Evolutionary conservation across 2,113 vertebrate genomes (phyloP).

Genomic region (Egretta garzetta): DNA sequence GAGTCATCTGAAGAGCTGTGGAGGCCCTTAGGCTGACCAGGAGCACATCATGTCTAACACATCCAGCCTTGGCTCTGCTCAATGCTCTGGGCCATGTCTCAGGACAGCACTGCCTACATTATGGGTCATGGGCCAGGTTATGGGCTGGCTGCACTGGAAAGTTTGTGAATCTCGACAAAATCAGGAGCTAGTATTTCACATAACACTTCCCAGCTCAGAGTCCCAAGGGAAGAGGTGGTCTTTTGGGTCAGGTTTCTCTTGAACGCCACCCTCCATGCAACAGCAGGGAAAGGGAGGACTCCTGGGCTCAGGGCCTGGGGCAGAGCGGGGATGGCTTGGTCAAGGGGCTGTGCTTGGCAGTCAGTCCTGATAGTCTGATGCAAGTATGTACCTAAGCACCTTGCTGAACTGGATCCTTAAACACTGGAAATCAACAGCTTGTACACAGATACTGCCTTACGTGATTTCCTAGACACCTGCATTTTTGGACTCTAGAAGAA

Average conservation of each 20-base stretch:
- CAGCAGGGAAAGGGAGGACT: background rate
- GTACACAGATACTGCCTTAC: accelerated
- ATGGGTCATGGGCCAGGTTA: accelerated
- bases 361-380: background rate
- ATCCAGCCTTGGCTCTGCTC: background rate
- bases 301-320: background rate
- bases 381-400: background rate
- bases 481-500: background rate
- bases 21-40: background rate
- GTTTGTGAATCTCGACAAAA: background rate
- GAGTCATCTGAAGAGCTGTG: background rate
- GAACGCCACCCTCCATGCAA: background rate
- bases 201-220: background rate
- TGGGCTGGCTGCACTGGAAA: background rate
- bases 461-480: background rate
- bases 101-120: background rate
- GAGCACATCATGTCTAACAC: background rate
- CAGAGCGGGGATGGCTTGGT: background rate
- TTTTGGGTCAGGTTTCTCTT: background rate
- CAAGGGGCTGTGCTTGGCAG: background rate
- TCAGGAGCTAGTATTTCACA: background rate
- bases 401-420: background rate
- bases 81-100: accelerated
- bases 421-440: background rate
- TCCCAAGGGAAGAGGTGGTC: background rate